Evolutionary conservation across 2,113 vertebrate species (phyloP).

Genomic region (Mionectes macconnelli): DNA sequence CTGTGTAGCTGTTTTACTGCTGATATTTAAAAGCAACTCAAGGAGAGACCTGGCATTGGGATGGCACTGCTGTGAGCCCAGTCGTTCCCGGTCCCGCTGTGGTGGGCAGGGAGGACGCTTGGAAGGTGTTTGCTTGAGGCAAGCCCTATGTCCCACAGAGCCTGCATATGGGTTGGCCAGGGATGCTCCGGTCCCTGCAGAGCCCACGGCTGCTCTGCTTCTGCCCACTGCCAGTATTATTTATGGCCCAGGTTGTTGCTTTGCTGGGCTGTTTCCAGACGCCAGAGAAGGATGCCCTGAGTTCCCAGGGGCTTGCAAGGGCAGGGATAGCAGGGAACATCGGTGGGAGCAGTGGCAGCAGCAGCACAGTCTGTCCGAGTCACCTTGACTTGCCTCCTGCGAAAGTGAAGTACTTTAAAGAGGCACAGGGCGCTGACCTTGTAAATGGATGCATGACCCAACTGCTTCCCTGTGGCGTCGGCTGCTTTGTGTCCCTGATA

Average conservation of each 20-base stretch:
- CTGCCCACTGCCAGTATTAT: neutral
- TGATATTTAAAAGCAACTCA: slow-evolving; percentile 12
- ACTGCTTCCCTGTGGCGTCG: neutral
- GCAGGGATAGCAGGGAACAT: neutral
- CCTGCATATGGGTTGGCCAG: neutral
- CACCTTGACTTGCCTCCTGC: neutral
- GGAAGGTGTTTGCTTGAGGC: neutral
- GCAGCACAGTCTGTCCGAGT: neutral
- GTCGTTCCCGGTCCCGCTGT: accelerated
- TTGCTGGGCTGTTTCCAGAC: neutral
- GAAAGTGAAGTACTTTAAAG: neutral
- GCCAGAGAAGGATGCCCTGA: neutral
- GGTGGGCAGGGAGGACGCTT: neutral
- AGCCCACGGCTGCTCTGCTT: neutral
- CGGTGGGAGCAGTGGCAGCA: neutral
- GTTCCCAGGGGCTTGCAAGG: neutral
- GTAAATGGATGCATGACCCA: slow-evolving; percentile 39
- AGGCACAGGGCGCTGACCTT: neutral
- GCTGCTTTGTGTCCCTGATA: slow-evolving; percentile 10
- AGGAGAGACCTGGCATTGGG: neutral
- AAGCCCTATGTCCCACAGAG: neutral
- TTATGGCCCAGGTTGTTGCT: neutral
- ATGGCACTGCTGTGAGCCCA: neutral
- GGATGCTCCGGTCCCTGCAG: neutral
- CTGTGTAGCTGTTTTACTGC: neutral